phyloP scores from a whole-genome alignment of 2,888 invertebrate genomes.

The Dynastes grantii region DNA sequence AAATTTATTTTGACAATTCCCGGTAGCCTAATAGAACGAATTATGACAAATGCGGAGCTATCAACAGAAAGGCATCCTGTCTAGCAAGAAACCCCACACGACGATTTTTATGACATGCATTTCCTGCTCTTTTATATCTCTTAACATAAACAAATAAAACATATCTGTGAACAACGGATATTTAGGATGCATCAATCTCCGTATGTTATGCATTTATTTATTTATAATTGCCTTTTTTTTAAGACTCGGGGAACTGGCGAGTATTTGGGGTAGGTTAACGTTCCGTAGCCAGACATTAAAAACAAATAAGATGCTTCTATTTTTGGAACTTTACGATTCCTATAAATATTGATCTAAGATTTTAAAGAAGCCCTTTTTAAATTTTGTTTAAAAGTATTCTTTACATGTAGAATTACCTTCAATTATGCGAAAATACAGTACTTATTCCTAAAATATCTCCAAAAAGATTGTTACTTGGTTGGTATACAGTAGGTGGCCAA shows the following conservation, averaged over 20 bases:
- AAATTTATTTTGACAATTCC: no score
- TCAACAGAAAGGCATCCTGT: background rate
- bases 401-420: background rate
- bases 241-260: background rate
- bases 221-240: background rate
- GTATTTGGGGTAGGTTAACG: conserved; percentile 11
- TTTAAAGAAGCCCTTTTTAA: no score
- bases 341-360: background rate
- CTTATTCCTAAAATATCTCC: no score
- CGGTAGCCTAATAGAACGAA: no score
- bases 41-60: no score
- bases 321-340: background rate
- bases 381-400: no score
- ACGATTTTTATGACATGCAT: conserved; percentile 7
- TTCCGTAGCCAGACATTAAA: background rate
- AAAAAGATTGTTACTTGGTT: no score
- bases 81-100: background rate
- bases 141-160: background rate
- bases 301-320: conserved; percentile 1
- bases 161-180: conserved; percentile 4
- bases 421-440: background rate
- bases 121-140: conserved; percentile 1
- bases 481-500: no score
- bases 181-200: background rate
- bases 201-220: conserved; percentile 3